Evolutionary conservation across 2,888 invertebrate species (phyloP), one percentile per base, ranked within the genome.

Genomic region (Stenotaenia linearis): DNA sequence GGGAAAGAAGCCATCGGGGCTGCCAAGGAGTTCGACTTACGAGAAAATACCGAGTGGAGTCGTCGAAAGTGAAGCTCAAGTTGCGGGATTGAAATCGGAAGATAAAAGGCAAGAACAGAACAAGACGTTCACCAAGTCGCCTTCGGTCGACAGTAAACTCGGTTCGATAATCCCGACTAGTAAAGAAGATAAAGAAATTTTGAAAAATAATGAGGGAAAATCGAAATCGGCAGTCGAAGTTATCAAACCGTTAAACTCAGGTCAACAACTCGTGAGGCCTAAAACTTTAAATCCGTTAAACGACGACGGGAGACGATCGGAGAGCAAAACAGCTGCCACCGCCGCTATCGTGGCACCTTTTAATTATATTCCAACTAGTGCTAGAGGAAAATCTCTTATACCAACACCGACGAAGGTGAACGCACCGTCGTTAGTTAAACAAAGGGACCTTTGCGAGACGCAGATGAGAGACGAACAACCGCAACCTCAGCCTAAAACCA

Each of bases 261-360:
- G 23, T 21, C 78, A 56, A 45, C 45, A 56, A 45, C 45, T 78
- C 25, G 15, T 18, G 5, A 45, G 78, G 25, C 78, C 78, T 32
- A 45, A 45, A 28, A 50, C 78, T 9, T 23, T 77, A 21, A 37
- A 35, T 23, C 18, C 77, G 2, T 23, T 25, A 5, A 37, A 76
- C 10, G 21, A 35, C 6, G 77, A 56, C 4, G 56, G 56, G 7
- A 56, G 23, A 56, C 21, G 23, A 23, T 18, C 23, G 56, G 79
- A 80, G 18, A 76, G 15, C 4, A 79, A 78, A 37, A 32, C 56
- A 1, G 30, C 77, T 6, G 81, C 85, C 6, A 86, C 85, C 6
- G 86, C 88, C 15, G 88, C 88, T 4, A 86, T 88, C 76, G 88
- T 88, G 28, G 85, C 87, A 21, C 88, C 88, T 0, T 88, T 88